Evolutionary conservation across 2,888 invertebrate genomes (phyloP), one percentile per base, ranked within the genome.

Genomic region (Nephrotoma flavescens): DNA sequence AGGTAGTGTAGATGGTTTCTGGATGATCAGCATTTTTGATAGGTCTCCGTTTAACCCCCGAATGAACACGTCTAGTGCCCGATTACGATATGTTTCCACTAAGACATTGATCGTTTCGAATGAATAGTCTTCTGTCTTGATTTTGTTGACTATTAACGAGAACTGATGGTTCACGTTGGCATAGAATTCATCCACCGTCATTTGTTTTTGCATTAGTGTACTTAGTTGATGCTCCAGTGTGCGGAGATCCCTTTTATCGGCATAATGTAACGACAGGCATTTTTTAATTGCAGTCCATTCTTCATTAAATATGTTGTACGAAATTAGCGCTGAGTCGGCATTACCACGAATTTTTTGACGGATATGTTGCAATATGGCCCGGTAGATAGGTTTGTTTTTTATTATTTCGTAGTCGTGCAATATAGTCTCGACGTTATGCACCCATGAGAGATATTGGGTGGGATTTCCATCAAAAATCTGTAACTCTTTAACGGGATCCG

Each of bases 111-210:
- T 88, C 4, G 88, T 88, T 86, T 88, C 88, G 7, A 71, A 83
- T 0, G 88, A 87, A 86, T 88, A 87, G 44, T 87, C 86, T 84
- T 88, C 88, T 0, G 88, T 87, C 87, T 89, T 88, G 4, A 89
- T 44, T 71, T 89, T 88, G 42, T 88, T 88, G 6, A 19, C 19
- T 19, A 19, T 19, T 19, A 19, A 19, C 19, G 19, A 19, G 19
- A 19, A 19, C 19, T 19, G 19, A 19, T 19, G 19, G 19, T 19
- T 19, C 19, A 88, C 87, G 31, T 88, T 88, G 88, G n/a, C 71
- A 12, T 86, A 86, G 42, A 86, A 86, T 41, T 84, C 84, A 47
- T 86, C 84, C 4, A 87, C 7, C 7, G 41, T 85, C 42, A 86
- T 57, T 19, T 19, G 19, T 1, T 19, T 19, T 19, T 19, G 19